phyloP scores from a whole-genome alignment of 2,888 invertebrate genomes.

The Pyrgus malvae region DNA sequence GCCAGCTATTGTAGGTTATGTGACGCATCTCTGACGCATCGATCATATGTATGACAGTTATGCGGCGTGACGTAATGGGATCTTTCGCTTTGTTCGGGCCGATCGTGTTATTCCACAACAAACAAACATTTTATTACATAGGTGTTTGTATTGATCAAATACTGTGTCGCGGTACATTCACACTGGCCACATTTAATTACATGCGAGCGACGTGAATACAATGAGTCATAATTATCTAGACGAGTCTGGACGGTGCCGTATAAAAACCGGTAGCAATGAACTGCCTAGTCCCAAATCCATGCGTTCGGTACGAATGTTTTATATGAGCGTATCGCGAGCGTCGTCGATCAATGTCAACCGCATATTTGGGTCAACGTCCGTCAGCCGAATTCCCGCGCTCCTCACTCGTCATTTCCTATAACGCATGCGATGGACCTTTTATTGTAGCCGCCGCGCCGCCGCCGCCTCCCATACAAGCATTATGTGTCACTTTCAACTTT shows the following conservation, averaged over 20 bases:
- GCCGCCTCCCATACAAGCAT: conserved; percentile 4
- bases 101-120: conserved; percentile 7
- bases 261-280: conserved; percentile 68
- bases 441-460: conserved; percentile 35
- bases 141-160: conserved; percentile 7
- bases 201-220: conserved; percentile 27
- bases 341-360: conserved; percentile 81
- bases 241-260: conserved; percentile 48
- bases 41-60: conserved; percentile 30
- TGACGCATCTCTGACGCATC: conserved; percentile 47
- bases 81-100: conserved; percentile 6
- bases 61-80: conserved; percentile 20
- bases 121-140: conserved; percentile 9
- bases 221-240: conserved; percentile 50
- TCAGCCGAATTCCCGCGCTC: conserved; percentile 69
- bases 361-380: conserved; percentile 79
- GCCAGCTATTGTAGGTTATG: conserved; percentile 50
- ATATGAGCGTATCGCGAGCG: conserved; percentile 67
- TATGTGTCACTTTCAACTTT: conserved; percentile 23
- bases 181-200: conserved; percentile 24
- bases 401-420: conserved; percentile 45
- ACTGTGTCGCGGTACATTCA: conserved; percentile 13
- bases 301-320: conserved; percentile 58
- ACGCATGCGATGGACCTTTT: conserved; percentile 50
- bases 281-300: conserved; percentile 64